A percentile compares a stretch with the other conserved stretches of the same genome.
Conservation (phyloP, 2,888 invertebrate genomes). For the Leptopilina syphax region DNA sequence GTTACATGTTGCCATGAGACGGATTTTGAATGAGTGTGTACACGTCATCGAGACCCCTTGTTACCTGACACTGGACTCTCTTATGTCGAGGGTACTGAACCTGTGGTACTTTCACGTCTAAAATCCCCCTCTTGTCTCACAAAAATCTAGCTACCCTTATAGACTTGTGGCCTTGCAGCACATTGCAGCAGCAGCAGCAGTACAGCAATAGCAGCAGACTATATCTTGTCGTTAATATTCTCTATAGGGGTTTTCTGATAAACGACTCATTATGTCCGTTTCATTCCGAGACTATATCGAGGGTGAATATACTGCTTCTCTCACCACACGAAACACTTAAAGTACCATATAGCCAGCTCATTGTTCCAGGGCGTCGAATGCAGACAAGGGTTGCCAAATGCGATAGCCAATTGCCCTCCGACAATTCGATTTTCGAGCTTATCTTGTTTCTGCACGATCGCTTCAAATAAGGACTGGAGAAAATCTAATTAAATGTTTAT, state of each 20-base stretch:
- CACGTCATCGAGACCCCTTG: constrained; percentile 49
- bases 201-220: neutral
- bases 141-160: neutral
- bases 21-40: constrained; percentile 51
- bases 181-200: no score
- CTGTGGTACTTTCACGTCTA: constrained; percentile 14
- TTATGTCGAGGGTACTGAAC: constrained; percentile 27
- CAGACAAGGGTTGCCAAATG: constrained; percentile 34
- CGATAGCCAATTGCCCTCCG: constrained; percentile 34
- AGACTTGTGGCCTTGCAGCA: neutral
- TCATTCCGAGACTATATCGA: constrained; percentile 10
- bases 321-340: constrained; percentile 33
- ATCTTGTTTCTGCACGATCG: constrained; percentile 39
- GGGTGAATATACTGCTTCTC: constrained; percentile 9
- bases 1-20: neutral
- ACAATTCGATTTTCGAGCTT: constrained; percentile 35
- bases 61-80: constrained; percentile 53
- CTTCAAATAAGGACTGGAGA: constrained; percentile 10
- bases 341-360: constrained; percentile 37
- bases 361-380: constrained; percentile 23
- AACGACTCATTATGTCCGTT: constrained; percentile 21
- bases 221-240: neutral
- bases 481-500: constrained; percentile 8
- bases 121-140: constrained; percentile 7
- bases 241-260: neutral